phyloP scores from a whole-genome alignment of 2,113 vertebrate genomes.

The Zosterops pallidus region DNA sequence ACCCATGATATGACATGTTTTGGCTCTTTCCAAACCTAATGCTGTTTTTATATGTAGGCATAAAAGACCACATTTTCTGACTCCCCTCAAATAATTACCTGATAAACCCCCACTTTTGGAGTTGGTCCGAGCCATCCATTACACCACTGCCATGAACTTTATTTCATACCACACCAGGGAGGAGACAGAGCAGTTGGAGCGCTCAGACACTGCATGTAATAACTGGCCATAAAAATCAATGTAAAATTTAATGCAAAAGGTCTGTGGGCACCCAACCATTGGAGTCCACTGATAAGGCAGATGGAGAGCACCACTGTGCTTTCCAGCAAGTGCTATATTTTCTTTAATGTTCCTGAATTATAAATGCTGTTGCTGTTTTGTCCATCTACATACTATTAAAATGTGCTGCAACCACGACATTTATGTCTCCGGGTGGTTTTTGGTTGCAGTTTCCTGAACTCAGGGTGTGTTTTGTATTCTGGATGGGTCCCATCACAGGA shows the following conservation, averaged over 20 bases:
- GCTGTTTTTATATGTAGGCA: conserved; percentile 59
- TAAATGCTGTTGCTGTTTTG: conserved; percentile 37
- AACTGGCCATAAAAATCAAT: conserved; percentile 62
- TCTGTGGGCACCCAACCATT: conserved; percentile 60
- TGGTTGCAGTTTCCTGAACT: conserved; percentile 16
- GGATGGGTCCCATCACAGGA: neutral
- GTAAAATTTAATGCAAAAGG: conserved; percentile 68
- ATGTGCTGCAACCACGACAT: neutral
- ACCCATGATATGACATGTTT: conserved; percentile 3
- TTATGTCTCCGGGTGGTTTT: neutral
- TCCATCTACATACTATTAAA: conserved; percentile 14
- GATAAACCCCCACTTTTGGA: conserved; percentile 49
- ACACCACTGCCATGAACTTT: conserved; percentile 59
- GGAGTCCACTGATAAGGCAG: conserved; percentile 45
- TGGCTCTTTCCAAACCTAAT: conserved; percentile 50
- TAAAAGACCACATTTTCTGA: conserved; percentile 53
- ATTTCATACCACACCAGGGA: conserved; percentile 72
- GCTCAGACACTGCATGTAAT: conserved; percentile 51
- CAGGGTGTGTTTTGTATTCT: neutral
- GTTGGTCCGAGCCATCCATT: conserved; percentile 60
- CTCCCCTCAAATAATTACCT: conserved; percentile 45
- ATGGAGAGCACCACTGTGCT: conserved; percentile 31
- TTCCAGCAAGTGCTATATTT: conserved; percentile 36
- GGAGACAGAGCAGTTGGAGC: conserved; percentile 41
- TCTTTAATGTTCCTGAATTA: conserved; percentile 16